Conservation (phyloP, 2,113 vertebrate species). For the Prinia subflava region DNA sequence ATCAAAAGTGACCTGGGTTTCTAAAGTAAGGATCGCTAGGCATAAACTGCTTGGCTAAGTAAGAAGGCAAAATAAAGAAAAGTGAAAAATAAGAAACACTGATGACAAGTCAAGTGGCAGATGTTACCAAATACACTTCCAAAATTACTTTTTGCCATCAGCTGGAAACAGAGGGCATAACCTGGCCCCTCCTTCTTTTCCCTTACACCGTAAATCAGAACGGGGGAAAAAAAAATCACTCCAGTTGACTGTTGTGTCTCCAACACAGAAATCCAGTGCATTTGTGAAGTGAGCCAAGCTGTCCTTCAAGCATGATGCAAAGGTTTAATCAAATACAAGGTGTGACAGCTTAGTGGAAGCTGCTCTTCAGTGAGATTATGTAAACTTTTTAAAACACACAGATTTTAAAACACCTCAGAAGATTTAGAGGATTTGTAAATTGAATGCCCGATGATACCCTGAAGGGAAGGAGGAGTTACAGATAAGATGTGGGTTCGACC, state of each 20-base stretch:
- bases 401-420: slow-evolving; percentile 5
- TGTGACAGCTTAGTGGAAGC: not conserved
- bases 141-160: not conserved
- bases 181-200: not conserved
- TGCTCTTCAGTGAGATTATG: not conserved
- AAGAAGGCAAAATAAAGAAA: not conserved
- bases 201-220: not conserved
- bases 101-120: accelerated
- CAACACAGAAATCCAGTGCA: not conserved
- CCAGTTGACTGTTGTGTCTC: not conserved
- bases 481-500: slow-evolving; percentile 15
- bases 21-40: not conserved
- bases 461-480: slow-evolving; percentile 40
- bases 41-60: not conserved
- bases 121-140: not conserved
- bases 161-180: not conserved
- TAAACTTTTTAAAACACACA: slow-evolving; percentile 13
- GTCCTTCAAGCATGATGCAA: not conserved
- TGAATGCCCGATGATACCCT: slow-evolving; percentile 43
- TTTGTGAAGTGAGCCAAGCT: not conserved
- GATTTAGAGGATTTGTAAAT: slow-evolving; percentile 54
- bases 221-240: accelerated
- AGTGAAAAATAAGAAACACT: not conserved
- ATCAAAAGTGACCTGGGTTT: not conserved
- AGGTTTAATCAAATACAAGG: slow-evolving; percentile 22